Conservation (phyloP, 2,797 vertebrate genomes). For the Sebastes taczanowskii region DNA sequence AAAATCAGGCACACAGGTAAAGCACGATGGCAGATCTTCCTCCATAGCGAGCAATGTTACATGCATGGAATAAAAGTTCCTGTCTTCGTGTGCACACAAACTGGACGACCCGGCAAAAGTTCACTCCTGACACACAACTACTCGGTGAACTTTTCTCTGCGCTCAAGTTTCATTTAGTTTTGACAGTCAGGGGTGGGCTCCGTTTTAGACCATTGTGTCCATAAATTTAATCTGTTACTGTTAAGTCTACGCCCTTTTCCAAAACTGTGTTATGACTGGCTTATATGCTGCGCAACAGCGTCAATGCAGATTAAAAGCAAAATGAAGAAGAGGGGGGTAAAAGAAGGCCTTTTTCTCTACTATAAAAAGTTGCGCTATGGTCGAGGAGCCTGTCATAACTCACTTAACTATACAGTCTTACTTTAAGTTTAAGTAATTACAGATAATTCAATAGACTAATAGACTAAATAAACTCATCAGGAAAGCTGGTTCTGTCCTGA, state of each 20-base stretch:
- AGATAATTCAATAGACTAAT: background rate
- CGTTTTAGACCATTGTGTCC: slow-evolving; percentile 56
- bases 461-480: background rate
- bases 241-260: slow-evolving; percentile 64
- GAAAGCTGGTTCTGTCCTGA: background rate
- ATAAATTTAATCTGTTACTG: slow-evolving; percentile 70
- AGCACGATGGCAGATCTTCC: background rate
- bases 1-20: background rate
- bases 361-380: background rate
- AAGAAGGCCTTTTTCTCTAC: background rate
- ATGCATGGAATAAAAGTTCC: background rate
- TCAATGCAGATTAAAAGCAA: slow-evolving; percentile 57
- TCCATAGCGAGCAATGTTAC: slow-evolving; percentile 4
- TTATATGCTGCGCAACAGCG: slow-evolving; percentile 33
- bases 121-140: slow-evolving; percentile 45
- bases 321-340: slow-evolving; percentile 1
- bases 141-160: slow-evolving; percentile 52
- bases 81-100: slow-evolving; percentile 21
- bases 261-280: slow-evolving; percentile 62
- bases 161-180: slow-evolving; percentile 63
- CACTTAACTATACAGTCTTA: background rate
- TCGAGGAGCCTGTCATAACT: background rate
- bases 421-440: background rate
- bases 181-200: slow-evolving; percentile 65
- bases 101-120: slow-evolving; percentile 31